These are phyloP conservation scores for Myathropa florea DNA, from an alignment of 2,888 invertebrate genomes.

Conservation along the genomic window DNA sequence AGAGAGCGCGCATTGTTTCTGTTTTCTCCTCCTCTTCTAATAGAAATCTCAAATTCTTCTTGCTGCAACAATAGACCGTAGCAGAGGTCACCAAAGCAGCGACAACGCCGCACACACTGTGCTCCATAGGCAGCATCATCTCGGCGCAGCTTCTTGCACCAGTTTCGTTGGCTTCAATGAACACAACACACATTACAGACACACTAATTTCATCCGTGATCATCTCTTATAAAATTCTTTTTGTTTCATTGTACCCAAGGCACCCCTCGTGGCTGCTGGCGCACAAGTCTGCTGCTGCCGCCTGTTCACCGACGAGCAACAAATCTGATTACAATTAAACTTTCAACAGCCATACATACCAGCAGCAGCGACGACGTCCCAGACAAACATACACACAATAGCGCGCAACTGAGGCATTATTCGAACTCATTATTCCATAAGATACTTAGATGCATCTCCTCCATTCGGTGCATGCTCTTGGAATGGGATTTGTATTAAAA, in stretches of 20 bases:
- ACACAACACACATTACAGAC: slow-evolving; percentile 31
- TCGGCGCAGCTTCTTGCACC: slow-evolving; percentile 36
- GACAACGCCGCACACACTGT: not conserved
- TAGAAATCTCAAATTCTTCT: slow-evolving; percentile 60
- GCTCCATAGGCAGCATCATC: slow-evolving; percentile 1
- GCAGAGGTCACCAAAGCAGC: slow-evolving; percentile 32
- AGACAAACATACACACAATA: slow-evolving; percentile 21
- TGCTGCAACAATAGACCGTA: slow-evolving; percentile 42
- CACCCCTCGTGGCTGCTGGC: not conserved
- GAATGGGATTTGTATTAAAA: slow-evolving; percentile 34
- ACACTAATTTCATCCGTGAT: slow-evolving; percentile 60
- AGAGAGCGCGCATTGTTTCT: not conserved
- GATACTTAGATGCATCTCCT: slow-evolving; percentile 39
- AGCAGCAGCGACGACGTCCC: not conserved
- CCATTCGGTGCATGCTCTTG: not conserved
- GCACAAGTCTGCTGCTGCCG: not conserved
- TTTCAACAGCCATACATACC: slow-evolving; percentile 55
- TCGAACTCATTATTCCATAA: slow-evolving; percentile 66
- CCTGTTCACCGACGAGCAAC: slow-evolving; percentile 18
- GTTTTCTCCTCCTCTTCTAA: slow-evolving; percentile 4
- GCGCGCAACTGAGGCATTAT: slow-evolving; percentile 41
- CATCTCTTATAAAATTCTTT: slow-evolving; percentile 58
- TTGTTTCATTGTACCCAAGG: slow-evolving; percentile 37
- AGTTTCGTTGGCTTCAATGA: slow-evolving; percentile 47
- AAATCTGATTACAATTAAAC: slow-evolving; percentile 69